Evolutionary conservation across 2,797 vertebrate species (phyloP).

Genomic region (Acrossocheilus fasciatus): DNA sequence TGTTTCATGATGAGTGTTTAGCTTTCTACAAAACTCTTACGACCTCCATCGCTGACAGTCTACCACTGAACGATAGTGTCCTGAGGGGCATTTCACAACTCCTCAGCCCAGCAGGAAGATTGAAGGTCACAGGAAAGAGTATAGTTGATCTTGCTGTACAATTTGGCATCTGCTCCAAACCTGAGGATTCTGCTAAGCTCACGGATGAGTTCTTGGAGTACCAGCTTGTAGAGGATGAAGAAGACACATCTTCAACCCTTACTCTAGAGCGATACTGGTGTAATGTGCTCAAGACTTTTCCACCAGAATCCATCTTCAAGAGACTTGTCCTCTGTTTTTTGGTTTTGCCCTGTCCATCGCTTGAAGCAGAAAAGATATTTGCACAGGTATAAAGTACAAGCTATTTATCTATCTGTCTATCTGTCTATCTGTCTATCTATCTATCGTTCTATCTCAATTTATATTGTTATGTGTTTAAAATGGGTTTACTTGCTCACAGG

Average conservation of each 20-base stretch:
- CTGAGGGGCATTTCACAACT: constrained; percentile 72
- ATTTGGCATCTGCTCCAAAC: constrained; percentile 70
- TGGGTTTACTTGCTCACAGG: constrained; percentile 62
- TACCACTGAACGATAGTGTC: constrained; percentile 70
- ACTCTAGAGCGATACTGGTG: constrained; percentile 74
- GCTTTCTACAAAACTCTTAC: constrained; percentile 75
- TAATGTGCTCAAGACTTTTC: constrained; percentile 64
- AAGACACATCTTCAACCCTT: constrained; percentile 24
- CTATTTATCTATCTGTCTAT: not conserved
- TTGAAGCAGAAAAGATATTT: constrained; percentile 70
- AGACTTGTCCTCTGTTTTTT: constrained; percentile 77
- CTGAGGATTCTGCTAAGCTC: constrained; percentile 67
- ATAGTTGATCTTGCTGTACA: constrained; percentile 70
- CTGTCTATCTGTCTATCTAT: not conserved
- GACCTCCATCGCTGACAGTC: constrained; percentile 62
- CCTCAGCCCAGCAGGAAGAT: constrained; percentile 70
- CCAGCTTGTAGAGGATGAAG: constrained; percentile 63
- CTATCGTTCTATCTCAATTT: not conserved
- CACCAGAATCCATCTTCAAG: constrained; percentile 68
- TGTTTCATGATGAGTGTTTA: constrained; percentile 65
- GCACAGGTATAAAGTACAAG: constrained; percentile 67
- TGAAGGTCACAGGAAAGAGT: constrained; percentile 62
- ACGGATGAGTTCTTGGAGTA: constrained; percentile 72
- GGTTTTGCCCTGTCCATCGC: constrained; percentile 75
- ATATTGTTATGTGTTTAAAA: not conserved